phyloP scores from a whole-genome alignment of 2,797 vertebrate genomes.

The Phyllotis vaccarum region DNA sequence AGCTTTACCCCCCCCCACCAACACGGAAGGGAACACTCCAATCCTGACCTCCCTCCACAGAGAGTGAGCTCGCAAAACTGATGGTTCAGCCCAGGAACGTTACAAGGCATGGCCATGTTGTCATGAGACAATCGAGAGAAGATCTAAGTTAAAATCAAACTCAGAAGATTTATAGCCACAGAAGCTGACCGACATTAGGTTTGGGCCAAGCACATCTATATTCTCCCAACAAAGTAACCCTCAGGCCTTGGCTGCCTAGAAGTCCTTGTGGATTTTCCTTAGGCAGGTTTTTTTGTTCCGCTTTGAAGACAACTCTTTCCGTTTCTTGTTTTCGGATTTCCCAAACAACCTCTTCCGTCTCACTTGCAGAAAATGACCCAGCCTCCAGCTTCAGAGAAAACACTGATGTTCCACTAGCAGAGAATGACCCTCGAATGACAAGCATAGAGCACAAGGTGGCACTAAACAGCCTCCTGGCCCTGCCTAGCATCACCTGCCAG shows the following conservation, averaged over 20 bases:
- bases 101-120: background rate
- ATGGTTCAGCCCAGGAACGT: background rate
- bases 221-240: conserved; percentile 1
- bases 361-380: background rate
- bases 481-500: background rate
- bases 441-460: background rate
- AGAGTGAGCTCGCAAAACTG: background rate
- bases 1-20: background rate
- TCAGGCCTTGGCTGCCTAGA: background rate
- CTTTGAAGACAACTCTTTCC: background rate
- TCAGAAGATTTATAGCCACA: background rate
- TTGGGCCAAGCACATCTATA: background rate
- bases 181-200: background rate
- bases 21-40: too few relatives aligned
- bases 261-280: conserved; percentile 32
- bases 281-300: background rate
- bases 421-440: background rate
- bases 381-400: conserved; percentile 18
- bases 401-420: background rate
- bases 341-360: conserved; percentile 19
- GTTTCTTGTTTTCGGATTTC: conserved; percentile 37
- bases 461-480: background rate
- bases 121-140: background rate
- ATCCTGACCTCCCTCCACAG: too few relatives aligned
- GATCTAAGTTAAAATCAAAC: conserved; percentile 2